Base-by-base conservation (phyloP, 2,888 invertebrate species). In the Conus canariensis region DNA sequence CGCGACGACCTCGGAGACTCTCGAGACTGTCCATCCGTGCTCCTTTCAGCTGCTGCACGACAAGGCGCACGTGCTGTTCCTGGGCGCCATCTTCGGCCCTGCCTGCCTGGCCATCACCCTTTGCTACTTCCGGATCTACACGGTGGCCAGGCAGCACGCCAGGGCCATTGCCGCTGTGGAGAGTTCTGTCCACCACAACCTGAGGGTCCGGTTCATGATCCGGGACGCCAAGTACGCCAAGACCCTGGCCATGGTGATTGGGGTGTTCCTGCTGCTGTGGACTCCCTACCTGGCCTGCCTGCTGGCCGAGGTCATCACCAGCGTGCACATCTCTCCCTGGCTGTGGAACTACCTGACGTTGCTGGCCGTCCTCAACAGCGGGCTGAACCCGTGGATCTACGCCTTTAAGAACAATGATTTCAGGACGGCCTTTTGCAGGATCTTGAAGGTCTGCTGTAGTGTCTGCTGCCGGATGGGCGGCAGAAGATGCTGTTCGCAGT, bases 331-430 rank as follows among this genome's bases (percentile, higher is more conserved):
- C 82, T 96, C 97, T 45, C 92, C 97, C 74, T 97, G 97, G 97
- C 95, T 97, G 56, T 96, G 97, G 9, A 97, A 97, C 45, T 97
- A 97, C 95, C 95, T 97, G 74, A 97, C 97, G 7, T 96, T 97
- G n/a, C 97, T 97, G 3, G 97, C 97, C 25, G 95, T 97, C 85
- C 96, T 97, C 8, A 97, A 97, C 95, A 97, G 97, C 94, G 97
- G 97, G 12, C 96, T 97, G 90, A 97, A 97, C 94, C 97, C 97
- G 0, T 97, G 97, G 97, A 97, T 97, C 74, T 97, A 97, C 95
- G 97, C 97, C 6, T 97, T 97, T 94, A 97, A 97, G 92, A 97
- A 97, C 93, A 96, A 97, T 0, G 97, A 97, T 94, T 97, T 97
- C 93, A 96, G 97, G 22, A 95, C 97, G 0, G 97, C 97, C 0